Evolutionary conservation across 2,888 invertebrate species (phyloP).

Genomic region (Sarcophaga carnaria): DNA sequence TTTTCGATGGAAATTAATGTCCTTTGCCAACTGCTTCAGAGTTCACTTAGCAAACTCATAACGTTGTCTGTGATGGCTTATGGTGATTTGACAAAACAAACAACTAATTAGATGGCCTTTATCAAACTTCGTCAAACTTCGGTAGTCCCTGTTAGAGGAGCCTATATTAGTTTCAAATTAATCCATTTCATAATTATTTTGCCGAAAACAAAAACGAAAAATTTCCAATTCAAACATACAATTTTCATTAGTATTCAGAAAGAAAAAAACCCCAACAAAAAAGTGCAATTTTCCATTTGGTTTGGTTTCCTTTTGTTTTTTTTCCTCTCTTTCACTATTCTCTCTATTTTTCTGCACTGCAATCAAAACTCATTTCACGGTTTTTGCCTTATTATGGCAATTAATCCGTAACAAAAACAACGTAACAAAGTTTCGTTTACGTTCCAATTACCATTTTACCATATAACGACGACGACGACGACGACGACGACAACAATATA

Average conservation of each 20-base stretch:
- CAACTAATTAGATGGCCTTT: too few species aligned
- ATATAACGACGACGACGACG: background rate
- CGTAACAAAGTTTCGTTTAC: constrained; percentile 58
- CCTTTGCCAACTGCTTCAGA: too few species aligned
- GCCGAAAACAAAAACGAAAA: background rate
- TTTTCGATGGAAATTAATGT: too few species aligned
- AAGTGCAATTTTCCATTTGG: background rate
- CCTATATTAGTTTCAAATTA: background rate
- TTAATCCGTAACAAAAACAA: constrained; percentile 47
- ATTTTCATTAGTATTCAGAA: background rate
- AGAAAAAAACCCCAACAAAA: background rate
- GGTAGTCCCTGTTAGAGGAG: too few species aligned
- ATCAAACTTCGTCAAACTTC: too few species aligned
- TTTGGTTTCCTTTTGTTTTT: background rate
- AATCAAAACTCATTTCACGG: constrained; percentile 52
- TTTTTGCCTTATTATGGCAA: constrained; percentile 52
- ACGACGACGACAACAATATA: background rate
- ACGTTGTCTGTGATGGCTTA: too few species aligned
- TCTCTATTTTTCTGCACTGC: background rate
- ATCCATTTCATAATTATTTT: background rate
- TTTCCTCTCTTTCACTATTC: background rate
- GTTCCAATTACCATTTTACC: constrained; percentile 47
- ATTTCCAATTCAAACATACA: background rate
- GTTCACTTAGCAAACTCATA: too few species aligned
- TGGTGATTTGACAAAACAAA: too few species aligned